Base-by-base conservation (phyloP, 2,888 invertebrate genomes). In the Liodrosophila aerea region DNA sequence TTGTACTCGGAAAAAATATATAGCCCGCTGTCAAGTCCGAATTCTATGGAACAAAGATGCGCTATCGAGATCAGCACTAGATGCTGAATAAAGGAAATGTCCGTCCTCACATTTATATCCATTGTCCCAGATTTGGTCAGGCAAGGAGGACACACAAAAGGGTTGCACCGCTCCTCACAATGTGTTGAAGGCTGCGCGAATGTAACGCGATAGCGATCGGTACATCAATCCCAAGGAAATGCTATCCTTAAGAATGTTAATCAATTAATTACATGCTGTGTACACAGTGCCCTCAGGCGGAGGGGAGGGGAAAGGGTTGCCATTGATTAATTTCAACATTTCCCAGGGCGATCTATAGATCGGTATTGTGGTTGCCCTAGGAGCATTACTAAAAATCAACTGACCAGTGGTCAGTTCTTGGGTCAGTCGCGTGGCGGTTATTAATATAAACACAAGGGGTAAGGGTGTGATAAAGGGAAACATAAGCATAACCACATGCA, bases 241-340 rank as follows among this genome's bases (percentile, higher is more conserved):
- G 74, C 65, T 76, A 72, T 84, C 82, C 78, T 71, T 83, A 85
- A 85, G 83, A 68, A 83, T 69, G 77, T 84, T 87, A 85, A 87
- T 87, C 86, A 87, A 87, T 87, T 87, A 87, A 87, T 87, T 87
- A 82, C 87, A 85, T 78, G 87, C 87, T 86, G 87, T 69, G 87
- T 70, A 54, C 60, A 46, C 59, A 63, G 41, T 41, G 31, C 39
- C 31, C 7, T 13, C 29, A 64, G 52, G 63, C 66, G 33, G 33
- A 64, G 63, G 45, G 41, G 4, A 45, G 36, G 39, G 9, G 11
- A 33, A 27, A 64, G 84, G 81, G 75, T 80, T 74, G 58, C 15
- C 63, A 62, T 46, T 83, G 83, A 83, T 83, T 81, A 77, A 85
- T 85, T 83, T 72, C 72, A 58, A 54, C 74, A 70, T 76, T 64